phyloP scores from a whole-genome alignment of 2,888 invertebrate genomes.

The Pilophorus perplexus region DNA sequence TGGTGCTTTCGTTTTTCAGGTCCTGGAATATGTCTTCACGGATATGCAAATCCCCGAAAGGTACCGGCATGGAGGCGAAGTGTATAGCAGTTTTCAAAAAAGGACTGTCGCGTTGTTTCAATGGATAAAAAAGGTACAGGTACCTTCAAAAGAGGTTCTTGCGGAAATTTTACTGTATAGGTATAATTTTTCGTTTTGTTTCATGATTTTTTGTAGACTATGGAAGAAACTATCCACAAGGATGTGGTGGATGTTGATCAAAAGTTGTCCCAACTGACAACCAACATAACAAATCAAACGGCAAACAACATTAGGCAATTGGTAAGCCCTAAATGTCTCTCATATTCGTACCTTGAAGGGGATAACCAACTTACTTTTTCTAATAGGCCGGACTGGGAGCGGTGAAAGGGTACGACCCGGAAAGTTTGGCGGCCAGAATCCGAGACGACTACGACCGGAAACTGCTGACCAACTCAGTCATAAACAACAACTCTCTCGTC shows the following conservation, averaged over 20 bases:
- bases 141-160: too few species aligned
- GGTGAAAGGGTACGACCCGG: constrained; percentile 36
- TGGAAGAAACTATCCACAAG: constrained; percentile 50
- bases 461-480: constrained; percentile 23
- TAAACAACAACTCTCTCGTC: constrained; percentile 31
- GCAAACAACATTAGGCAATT: constrained; percentile 47
- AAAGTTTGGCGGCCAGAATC: constrained; percentile 32
- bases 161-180: too few species aligned
- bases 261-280: constrained; percentile 48
- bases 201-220: constrained; percentile 47
- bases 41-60: constrained; percentile 51
- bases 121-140: constrained; percentile 49
- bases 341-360: too few species aligned
- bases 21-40: constrained; percentile 51
- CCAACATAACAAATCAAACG: constrained; percentile 48
- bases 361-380: too few species aligned
- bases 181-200: neutral
- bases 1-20: too few species aligned
- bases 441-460: constrained; percentile 36
- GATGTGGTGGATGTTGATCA: constrained; percentile 50
- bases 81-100: constrained; percentile 50
- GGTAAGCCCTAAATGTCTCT: constrained; percentile 40
- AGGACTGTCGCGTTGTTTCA: constrained; percentile 49
- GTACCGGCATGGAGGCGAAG: constrained; percentile 49
- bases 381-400: constrained; percentile 30